Evolutionary conservation across 2,888 invertebrate genomes (phyloP), one percentile per base, ranked within the genome.

Genomic region (Latrodectus elegans): DNA sequence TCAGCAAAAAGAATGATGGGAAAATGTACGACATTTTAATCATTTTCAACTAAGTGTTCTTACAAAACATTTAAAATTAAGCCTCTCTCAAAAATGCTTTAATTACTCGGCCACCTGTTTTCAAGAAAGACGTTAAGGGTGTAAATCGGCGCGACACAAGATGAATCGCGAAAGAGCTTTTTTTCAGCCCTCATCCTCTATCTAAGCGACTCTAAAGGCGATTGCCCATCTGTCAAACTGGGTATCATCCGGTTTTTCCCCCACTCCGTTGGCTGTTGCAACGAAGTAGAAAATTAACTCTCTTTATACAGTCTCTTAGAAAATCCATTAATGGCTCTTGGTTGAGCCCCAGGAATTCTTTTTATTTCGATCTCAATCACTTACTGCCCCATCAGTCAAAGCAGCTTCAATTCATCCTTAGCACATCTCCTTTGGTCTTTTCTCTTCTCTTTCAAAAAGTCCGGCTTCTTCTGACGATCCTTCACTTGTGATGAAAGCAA

Each of bases 201-300:
- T 60, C 60, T 68, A 51, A 74, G 79, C 67, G 68, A n/a, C 79
- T 77, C 68, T 79, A 74, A 79, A 79, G 55, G 67, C 71, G 68
- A 67, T 73, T 83, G 65, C 73, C 53, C 70, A 51, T 68, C 79
- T 74, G 68, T 79, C 84, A 72, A 51, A 86, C 38, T 26, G 22
- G 52, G 26, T 81, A 81, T 72, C 72, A 76, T 86, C 81, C 79
- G 51, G 75, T 81, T 86, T 75, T 75, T 86, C 73, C 53, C 78
- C 75, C 70, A 85, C 70, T 65, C 53, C 75, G 22, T 55, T 75
- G 60, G 60, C 67, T 67, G 53, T 65, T n/a, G 73, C 85, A 80
- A 22, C 55, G 72, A 81, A 77, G 86, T 76, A 81, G 80, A 86
- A 86, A 86, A 86, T 86, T 74, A 86, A 81, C 86, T 86, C 85